These are phyloP conservation scores for Drosophila bifasciata DNA, from an alignment of 1,140 invertebrate species.

Conservation along the genomic window DNA sequence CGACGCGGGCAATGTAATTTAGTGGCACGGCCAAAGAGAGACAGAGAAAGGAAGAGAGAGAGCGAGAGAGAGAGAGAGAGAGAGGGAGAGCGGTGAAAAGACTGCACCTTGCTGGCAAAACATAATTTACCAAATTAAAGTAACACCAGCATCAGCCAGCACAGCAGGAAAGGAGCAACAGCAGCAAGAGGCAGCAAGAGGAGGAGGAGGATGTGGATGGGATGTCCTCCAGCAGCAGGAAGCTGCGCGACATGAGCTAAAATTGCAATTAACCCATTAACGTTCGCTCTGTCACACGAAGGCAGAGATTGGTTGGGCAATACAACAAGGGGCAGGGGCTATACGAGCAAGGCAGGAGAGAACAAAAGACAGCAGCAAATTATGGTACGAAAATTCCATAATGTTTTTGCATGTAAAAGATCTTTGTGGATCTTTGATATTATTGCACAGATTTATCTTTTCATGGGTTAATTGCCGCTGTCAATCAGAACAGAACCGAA, in stretches of 20 bases:
- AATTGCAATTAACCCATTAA: constrained; percentile 74
- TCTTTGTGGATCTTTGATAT: too few species aligned
- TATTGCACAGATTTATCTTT: too few species aligned
- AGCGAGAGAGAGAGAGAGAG: neutral
- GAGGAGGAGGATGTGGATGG: neutral
- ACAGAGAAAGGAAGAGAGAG: constrained; percentile 10
- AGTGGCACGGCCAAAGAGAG: constrained; percentile 21
- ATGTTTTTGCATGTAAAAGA: too few species aligned
- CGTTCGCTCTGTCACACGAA: constrained; percentile 10
- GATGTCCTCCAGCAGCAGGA: constrained; percentile 13
- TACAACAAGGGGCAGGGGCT: neutral
- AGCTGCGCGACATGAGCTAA: constrained; percentile 55
- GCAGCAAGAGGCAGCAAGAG: neutral
- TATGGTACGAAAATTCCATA: too few species aligned
- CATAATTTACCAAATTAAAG: constrained; percentile 79
- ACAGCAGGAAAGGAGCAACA: neutral
- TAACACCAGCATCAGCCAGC: constrained; percentile 50
- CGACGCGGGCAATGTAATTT: constrained; percentile 49
- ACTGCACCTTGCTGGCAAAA: constrained; percentile 66
- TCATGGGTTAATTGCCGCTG: too few species aligned
- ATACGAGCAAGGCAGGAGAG: neutral
- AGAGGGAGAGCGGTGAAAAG: constrained; percentile 2
- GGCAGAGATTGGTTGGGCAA: neutral
- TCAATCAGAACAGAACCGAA: too few species aligned
- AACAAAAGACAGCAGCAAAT: neutral